These are phyloP conservation scores for Trogon surrucura DNA, from an alignment of 2,113 vertebrate species.

Conservation along the genomic window DNA sequence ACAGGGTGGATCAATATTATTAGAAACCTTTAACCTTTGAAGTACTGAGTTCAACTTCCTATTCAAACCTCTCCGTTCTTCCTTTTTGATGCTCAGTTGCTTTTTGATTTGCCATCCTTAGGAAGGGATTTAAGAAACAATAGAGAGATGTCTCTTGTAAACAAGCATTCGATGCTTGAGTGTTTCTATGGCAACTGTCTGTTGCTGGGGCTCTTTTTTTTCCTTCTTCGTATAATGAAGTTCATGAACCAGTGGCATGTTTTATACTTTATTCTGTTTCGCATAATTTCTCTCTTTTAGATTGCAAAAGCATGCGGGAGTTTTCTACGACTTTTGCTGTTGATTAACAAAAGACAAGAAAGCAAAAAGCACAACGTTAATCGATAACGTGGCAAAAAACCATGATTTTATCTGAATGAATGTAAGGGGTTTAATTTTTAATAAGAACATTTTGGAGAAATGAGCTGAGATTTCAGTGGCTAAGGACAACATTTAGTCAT, in stretches of 20 bases:
- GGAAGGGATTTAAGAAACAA: slow-evolving; percentile 79
- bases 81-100: slow-evolving; percentile 79
- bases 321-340: slow-evolving; percentile 79
- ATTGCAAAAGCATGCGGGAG: slow-evolving; percentile 79
- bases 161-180: slow-evolving; percentile 87
- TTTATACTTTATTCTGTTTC: slow-evolving; percentile 78
- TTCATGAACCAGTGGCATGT: slow-evolving; percentile 83
- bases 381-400: slow-evolving; percentile 65
- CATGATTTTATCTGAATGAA: slow-evolving; percentile 76
- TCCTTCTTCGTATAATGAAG: slow-evolving; percentile 79
- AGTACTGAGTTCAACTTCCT: slow-evolving; percentile 77
- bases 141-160: slow-evolving; percentile 88
- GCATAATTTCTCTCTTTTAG: slow-evolving; percentile 78
- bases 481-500: not conserved
- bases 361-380: slow-evolving; percentile 80
- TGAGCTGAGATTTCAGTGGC: slow-evolving; percentile 54
- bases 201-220: slow-evolving; percentile 85
- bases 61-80: slow-evolving; percentile 78
- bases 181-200: slow-evolving; percentile 92
- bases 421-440: slow-evolving; percentile 74
- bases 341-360: slow-evolving; percentile 58
- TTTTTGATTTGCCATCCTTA: slow-evolving; percentile 83
- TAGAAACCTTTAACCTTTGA: slow-evolving; percentile 77
- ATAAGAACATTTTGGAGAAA: slow-evolving; percentile 81
- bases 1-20: slow-evolving; percentile 77